Evolutionary conservation across 2,113 vertebrate species (phyloP).

Genomic region (Bubo scandiacus): DNA sequence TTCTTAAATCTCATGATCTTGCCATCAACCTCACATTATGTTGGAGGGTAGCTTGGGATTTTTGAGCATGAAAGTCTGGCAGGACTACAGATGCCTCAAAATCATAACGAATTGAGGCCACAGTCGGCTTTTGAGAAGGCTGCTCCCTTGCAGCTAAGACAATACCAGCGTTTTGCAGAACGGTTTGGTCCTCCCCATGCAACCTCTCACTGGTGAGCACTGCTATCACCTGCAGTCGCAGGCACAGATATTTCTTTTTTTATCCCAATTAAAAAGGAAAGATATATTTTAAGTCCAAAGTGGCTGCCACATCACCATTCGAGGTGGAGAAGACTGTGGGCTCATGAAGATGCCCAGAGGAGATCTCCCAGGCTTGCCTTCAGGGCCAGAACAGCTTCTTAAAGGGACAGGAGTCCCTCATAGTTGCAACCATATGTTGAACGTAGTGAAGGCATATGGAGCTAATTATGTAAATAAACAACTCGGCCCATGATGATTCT

Average conservation of each 20-base stretch:
- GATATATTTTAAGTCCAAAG: not conserved
- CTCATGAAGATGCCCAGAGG: not conserved
- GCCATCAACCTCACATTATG: constrained; percentile 22
- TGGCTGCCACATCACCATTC: rapidly evolving
- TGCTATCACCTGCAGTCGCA: rapidly evolving
- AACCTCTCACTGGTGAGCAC: not conserved
- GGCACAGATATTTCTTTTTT: not conserved
- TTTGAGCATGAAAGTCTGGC: constrained; percentile 25
- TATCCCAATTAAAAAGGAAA: not conserved
- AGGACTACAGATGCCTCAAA: constrained; percentile 15
- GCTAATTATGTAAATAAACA: constrained; percentile 25
- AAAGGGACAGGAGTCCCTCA: not conserved
- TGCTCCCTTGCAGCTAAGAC: not conserved
- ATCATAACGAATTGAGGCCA: constrained; percentile 3
- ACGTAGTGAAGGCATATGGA: not conserved
- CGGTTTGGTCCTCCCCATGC: not conserved
- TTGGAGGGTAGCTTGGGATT: not conserved
- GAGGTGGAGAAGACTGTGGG: not conserved
- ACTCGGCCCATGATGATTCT: constrained; percentile 27
- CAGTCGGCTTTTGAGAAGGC: not conserved
- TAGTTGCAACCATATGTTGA: not conserved
- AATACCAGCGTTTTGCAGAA: not conserved
- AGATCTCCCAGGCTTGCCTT: not conserved
- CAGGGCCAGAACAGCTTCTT: not conserved
- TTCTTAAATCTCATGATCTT: constrained; percentile 1